Percentiles rank a stretch among this genome's conserved stretches.
phyloP scores from a whole-genome alignment of 2,113 vertebrate genomes.

The Brachypodius melanocephalos region DNA sequence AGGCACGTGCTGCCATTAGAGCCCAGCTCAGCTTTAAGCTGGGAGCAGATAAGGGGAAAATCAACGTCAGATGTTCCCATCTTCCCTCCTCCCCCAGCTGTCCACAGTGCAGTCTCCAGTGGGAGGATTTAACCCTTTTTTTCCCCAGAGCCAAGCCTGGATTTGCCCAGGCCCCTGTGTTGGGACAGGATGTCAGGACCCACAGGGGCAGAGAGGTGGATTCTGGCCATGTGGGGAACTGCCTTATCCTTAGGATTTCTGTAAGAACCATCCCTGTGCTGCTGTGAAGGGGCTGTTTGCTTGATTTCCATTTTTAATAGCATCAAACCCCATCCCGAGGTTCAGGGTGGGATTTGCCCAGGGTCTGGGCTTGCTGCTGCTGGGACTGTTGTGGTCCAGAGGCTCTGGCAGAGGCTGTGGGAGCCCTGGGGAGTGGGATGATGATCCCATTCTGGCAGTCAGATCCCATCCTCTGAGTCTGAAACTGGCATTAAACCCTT shows the following conservation, averaged over 20 bases:
- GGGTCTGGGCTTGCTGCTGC: neutral
- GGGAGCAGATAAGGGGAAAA: slow-evolving; percentile 16
- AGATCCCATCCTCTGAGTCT: neutral
- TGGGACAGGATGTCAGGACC: neutral
- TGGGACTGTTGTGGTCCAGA: neutral
- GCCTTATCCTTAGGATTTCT: fast-evolving
- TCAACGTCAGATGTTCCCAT: neutral
- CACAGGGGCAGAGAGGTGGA: fast-evolving
- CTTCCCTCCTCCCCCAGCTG: neutral
- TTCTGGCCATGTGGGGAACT: fast-evolving
- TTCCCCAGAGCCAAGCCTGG: neutral
- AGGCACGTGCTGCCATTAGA: neutral
- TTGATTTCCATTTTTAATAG: neutral
- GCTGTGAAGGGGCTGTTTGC: neutral
- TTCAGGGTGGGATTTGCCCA: neutral
- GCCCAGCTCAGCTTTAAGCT: neutral
- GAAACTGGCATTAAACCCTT: neutral
- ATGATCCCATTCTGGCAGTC: neutral
- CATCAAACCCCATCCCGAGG: neutral
- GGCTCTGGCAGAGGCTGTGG: neutral
- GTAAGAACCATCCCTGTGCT: fast-evolving
- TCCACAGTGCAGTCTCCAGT: neutral
- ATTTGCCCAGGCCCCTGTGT: neutral
- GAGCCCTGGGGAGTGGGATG: neutral
- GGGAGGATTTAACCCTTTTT: neutral